Evolutionary conservation across 2,888 invertebrate genomes (phyloP), one percentile per base, ranked within the genome.

Genomic region (Eudemis profundana): DNA sequence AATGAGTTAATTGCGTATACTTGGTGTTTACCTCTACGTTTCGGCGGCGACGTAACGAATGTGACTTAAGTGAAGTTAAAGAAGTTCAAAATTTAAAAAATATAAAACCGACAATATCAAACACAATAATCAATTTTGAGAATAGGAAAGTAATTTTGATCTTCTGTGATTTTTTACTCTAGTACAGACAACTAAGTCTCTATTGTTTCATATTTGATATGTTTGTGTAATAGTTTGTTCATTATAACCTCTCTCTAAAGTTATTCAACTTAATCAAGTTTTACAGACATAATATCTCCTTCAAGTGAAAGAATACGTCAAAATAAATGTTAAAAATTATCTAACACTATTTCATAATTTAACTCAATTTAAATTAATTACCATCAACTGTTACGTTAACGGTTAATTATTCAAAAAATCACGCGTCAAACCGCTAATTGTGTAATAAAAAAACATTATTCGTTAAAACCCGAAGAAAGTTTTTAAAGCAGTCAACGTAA

Each of bases 381-480:
- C 61, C 70, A 70, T 53, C 62, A 74, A 42, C 75, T 73, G 78
- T 77, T 76, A 78, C 47, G 67, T 71, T 61, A 68, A 74, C 77
- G 71, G 74, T 75, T 78, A 73, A 67, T 68, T 64, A 75, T 74
- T 74, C 72, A 73, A 72, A 74, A n/a, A 21, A 59, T 29, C 72
- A 72, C 51, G 64, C 71, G 74, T 74, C 68, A 70, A 75, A 68
- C 71, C 23, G 69, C 66, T 74, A 77, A 75, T 77, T 78, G 68
- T 69, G 67, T 73, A 76, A 79, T 78, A 72, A 72, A 72, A 73
- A 72, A 73, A 62, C 65, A 70, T 72, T 69, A 76, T 72, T 72
- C 69, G 70, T 63, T 66, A 68, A 64, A 53, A 63, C 10, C 17
- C 50, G 36, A 73, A 74, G 74, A 76, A 75, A 78, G 71, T 69